Conservation (phyloP, 2,113 vertebrate species). For the Vulpes lagopus region DNA sequence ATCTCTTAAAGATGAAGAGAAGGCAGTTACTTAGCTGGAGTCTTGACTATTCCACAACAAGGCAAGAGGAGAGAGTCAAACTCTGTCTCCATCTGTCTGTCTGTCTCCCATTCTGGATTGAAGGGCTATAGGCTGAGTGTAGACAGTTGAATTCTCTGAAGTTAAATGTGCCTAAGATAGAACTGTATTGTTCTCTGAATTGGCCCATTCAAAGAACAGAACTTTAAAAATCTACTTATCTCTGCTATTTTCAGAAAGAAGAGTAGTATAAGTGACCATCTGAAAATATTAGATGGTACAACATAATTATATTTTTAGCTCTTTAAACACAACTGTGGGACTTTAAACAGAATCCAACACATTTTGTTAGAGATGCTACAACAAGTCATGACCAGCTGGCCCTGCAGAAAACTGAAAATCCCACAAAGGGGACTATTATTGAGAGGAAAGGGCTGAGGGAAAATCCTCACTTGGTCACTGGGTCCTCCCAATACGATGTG, state of each 20-base stretch:
- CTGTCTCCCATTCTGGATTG: background rate
- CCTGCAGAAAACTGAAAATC: conserved; percentile 59
- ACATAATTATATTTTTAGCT: conserved; percentile 68
- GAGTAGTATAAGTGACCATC: conserved; percentile 5
- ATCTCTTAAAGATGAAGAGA: background rate
- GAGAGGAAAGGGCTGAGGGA: background rate
- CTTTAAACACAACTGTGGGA: conserved; percentile 26
- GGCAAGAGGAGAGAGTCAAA: background rate
- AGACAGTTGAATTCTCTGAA: background rate
- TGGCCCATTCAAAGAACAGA: background rate
- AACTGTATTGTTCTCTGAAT: background rate
- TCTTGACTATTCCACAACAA: background rate
- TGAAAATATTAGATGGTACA: conserved; percentile 62
- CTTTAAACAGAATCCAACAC: conserved; percentile 50
- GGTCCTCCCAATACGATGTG: background rate
- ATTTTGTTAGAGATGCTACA: conserved; percentile 37
- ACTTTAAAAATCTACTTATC: conserved; percentile 43
- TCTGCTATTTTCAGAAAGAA: conserved; percentile 59
- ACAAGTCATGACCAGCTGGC: conserved; percentile 65
- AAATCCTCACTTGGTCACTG: background rate
- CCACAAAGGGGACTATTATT: background rate
- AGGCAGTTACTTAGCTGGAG: background rate
- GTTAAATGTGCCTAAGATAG: background rate
- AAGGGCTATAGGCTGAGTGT: background rate
- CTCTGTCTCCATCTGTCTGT: background rate